Evolutionary conservation across 2,888 invertebrate species (phyloP).

Genomic region (Orthosia gothica): DNA sequence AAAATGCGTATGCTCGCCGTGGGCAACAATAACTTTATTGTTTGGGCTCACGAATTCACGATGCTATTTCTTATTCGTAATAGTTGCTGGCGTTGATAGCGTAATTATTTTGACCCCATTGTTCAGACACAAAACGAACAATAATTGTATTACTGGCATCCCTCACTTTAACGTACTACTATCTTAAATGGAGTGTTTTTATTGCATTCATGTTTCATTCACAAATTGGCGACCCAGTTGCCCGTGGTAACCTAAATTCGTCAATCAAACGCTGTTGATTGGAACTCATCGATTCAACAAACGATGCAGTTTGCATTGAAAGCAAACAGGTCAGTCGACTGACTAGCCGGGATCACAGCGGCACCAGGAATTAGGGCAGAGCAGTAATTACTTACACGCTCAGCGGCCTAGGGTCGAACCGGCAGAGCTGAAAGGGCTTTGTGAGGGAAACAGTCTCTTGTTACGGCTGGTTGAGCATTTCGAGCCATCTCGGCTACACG

Average conservation of each 20-base stretch:
- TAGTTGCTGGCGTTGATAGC: slow-evolving; percentile 70
- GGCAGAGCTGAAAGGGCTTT: slow-evolving; percentile 83
- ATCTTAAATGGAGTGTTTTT: slow-evolving; percentile 22
- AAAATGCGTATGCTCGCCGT: slow-evolving; percentile 59
- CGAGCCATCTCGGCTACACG: slow-evolving; percentile 60
- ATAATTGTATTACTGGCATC: slow-evolving; percentile 69
- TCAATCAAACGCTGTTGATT: slow-evolving; percentile 49
- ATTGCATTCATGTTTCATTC: slow-evolving; percentile 34
- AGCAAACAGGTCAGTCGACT: slow-evolving; percentile 77
- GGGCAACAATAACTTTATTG: slow-evolving; percentile 70
- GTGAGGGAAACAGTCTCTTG: slow-evolving; percentile 78
- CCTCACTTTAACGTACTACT: slow-evolving; percentile 32
- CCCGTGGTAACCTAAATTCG: slow-evolving; percentile 33
- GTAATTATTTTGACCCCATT: slow-evolving; percentile 76
- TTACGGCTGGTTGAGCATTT: slow-evolving; percentile 83
- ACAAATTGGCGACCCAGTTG: slow-evolving; percentile 20
- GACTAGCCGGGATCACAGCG: slow-evolving; percentile 73
- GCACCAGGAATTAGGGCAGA: slow-evolving; percentile 84
- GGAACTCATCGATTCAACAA: slow-evolving; percentile 65
- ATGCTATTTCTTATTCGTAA: slow-evolving; percentile 69
- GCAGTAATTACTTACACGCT: slow-evolving; percentile 85
- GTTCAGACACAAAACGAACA: slow-evolving; percentile 68
- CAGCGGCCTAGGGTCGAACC: slow-evolving; percentile 75
- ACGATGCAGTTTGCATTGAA: slow-evolving; percentile 68
- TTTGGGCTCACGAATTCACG: slow-evolving; percentile 67